Evolutionary conservation across 2,888 invertebrate genomes (phyloP), one percentile per base, ranked within the genome.

Genomic region (Tanaodytes sp.): DNA sequence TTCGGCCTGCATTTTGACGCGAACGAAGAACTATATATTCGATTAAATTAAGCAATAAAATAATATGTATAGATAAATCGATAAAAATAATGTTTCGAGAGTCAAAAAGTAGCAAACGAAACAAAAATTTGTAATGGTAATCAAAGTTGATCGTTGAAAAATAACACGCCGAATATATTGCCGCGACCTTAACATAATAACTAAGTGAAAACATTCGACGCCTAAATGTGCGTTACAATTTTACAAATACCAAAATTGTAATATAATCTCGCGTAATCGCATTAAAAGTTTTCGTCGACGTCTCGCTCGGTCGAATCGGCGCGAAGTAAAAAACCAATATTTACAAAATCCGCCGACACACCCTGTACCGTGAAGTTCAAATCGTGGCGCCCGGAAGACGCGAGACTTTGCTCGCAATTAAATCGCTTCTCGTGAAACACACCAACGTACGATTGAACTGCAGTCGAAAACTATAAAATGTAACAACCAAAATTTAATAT

Each of bases 51-150:
- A 36, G 37, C 18, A 40, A 33, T 49, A 48, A 69, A 63, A 63
- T 63, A 52, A 69, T 69, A 49, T 55, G 42, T 54, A 61, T 27
- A 61, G 64, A 65, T 70, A 58, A 65, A 61, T 61, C 54, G 57
- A 69, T 69, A 64, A 55, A 64, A 69, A 69, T 69, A 69, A 69
- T n/a, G n/a, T n/a, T n/a, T n/a, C n/a, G n/a, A 27, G 27, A 27
- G 12, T 8, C 8, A 33, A 54, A 33, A 40, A 36, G 1, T 16
- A 9, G 31, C 15, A 20, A 43, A 23, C 8, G 8, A 18, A 4
- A 20, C 12, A 12, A 14, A 36, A n/a, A n/a, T n/a, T n/a, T n/a
- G n/a, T n/a, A n/a, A n/a, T n/a, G n/a, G n/a, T n/a, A n/a, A n/a
- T n/a, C n/a, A n/a, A n/a, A n/a, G n/a, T n/a, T n/a, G n/a, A n/a